Base-by-base conservation (phyloP, 2,888 invertebrate genomes). In the Dendrolimus pini region DNA sequence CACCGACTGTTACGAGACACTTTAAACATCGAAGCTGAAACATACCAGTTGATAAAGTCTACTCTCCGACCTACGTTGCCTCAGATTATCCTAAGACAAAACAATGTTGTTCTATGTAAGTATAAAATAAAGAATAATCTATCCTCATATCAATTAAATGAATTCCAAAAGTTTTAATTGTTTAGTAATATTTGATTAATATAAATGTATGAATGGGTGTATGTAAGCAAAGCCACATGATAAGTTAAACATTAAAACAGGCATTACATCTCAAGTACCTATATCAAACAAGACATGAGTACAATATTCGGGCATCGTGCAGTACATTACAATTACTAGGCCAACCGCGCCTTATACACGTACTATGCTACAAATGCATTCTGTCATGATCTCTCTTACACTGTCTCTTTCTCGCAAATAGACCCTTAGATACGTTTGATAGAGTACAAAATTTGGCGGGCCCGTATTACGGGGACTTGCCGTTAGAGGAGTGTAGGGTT, bases 1-100 rank as follows among this genome's bases (percentile, higher is more conserved):
- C 60, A 61, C 60, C 58, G 62, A 41, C 54, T 67, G n/a, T 54
- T 65, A 30, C 3, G 61, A 55, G 64, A 60, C 58, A 47, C 61
- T 52, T 55, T 62, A 54, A 61, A 54, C 41, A 58, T 55, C 41
- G 52, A 53, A 41, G 6, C 18, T 2, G 55, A 58, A 54, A 41
- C 41, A 53, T 1, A 1, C n/a, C 58, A 52, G 9, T 18, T 54
- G 54, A 54, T 54, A 30, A 14, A 30, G 30, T 8, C 30, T 54
- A 30, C 54, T 7, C 9, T 30, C 10, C 14, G 41, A 54, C 54
- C 30, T 30, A 30, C 12, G 12, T 8, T 1, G 9, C 18, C 12
- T 12, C 54, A 54, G 18, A 54, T 54, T 30, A 10, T 18, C 10
- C 3, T 9, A 18, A 54, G 30, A 6, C 7, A 13, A 54, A 18